Percentiles rank a stretch among this genome's conserved stretches.
Conservation (phyloP, 2,888 invertebrate species). For the Macrophya annulata region DNA sequence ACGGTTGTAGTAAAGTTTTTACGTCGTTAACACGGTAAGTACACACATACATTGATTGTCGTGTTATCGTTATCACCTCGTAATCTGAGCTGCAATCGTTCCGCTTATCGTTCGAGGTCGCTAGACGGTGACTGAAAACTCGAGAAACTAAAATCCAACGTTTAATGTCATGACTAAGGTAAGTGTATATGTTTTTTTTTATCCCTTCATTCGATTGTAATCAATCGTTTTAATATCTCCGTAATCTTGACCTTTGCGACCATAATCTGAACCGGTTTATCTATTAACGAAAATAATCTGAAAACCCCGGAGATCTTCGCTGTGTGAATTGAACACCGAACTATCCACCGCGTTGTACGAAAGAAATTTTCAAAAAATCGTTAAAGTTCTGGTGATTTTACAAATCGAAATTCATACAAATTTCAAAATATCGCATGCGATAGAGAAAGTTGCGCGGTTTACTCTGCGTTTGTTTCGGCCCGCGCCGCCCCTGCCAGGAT, state of each 20-base stretch:
- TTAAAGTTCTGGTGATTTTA: not conserved
- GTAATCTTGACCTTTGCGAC: not conserved
- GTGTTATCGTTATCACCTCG: slow-evolving; percentile 3
- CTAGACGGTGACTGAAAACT: not conserved
- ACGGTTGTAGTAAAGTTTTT: not conserved
- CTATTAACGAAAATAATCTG: not conserved
- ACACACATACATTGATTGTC: not conserved
- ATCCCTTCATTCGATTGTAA: not conserved
- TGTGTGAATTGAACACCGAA: not conserved
- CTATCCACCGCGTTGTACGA: not conserved
- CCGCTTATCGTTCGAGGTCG: not conserved
- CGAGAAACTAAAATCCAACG: not conserved
- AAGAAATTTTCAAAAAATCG: not conserved
- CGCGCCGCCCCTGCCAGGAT: slow-evolving; percentile 38
- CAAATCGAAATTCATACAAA: not conserved
- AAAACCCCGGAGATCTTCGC: not conserved
- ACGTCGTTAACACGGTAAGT: not conserved
- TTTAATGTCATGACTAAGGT: not conserved
- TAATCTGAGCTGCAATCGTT: not conserved
- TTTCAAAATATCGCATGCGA: slow-evolving; percentile 1
- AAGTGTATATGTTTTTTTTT: not conserved
- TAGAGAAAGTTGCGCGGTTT: slow-evolving; percentile 36
- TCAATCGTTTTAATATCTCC: not conserved
- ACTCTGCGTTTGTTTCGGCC: slow-evolving; percentile 32
- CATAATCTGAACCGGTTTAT: not conserved